Base-by-base conservation (phyloP, 2,888 invertebrate species). In the Meteorus cinctellus region DNA sequence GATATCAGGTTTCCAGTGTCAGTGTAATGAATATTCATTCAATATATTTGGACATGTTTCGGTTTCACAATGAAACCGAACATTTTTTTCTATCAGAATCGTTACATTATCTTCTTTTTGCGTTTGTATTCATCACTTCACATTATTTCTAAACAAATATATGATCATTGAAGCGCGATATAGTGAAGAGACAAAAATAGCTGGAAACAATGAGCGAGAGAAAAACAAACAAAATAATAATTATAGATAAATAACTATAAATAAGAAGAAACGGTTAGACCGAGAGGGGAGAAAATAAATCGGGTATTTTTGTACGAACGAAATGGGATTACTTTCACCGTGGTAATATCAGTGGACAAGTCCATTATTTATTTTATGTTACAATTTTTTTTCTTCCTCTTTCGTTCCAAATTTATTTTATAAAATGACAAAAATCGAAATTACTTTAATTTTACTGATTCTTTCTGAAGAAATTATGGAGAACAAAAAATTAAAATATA, bases 241-340 rank as follows among this genome's bases (percentile, higher is more conserved):
- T n/a, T 19, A 55, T 48, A 48, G n/a, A 48, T n/a, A 48, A 45
- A 48, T 48, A n/a, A 48, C 2, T 34, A 6, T 34, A 48, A 48
- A 48, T n/a, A 48, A 5, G 16, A 48, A 16, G n/a, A 5, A 48
- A 48, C 48, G 16, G 6, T 16, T 48, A n/a, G n/a, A n/a, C 14
- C n/a, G 48, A 48, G n/a, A 48, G 4, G 48, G n/a, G n/a, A 48
- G 6, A 48, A n/a, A n/a, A 48, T 48, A n/a, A 55, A 55, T 55
- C 55, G 55, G 55, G 55, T 55, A 55, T 55, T 55, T 55, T 55
- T 55, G 55, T 55, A 55, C 55, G 55, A 55, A 55, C 19, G n/a
- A 55, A 55, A 55, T 55, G 55, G 55, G 55, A 55, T 55, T 55
- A 19, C n/a, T 55, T 55, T 24, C 55, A n/a, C 19, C 19, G 19